These are phyloP conservation scores for Drosophila yooni DNA, from an alignment of 2,888 invertebrate genomes.

Conservation along the genomic window DNA sequence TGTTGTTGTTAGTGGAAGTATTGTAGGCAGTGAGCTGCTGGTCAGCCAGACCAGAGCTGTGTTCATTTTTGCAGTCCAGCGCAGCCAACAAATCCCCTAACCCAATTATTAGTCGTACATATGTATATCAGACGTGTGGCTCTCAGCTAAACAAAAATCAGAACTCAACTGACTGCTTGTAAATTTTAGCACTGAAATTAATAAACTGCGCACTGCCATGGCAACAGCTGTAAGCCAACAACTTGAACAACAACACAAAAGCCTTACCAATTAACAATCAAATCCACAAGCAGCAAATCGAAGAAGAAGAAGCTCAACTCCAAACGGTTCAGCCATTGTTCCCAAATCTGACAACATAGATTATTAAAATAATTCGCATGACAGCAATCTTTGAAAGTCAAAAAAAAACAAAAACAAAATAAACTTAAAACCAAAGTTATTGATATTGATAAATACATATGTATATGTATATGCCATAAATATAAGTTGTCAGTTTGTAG, in stretches of 20 bases:
- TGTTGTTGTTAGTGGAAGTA: neutral
- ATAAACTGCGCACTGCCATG: constrained; percentile 46
- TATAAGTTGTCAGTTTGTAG: neutral
- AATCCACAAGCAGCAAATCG: constrained; percentile 39
- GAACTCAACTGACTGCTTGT: constrained; percentile 17
- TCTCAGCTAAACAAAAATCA: constrained; percentile 8
- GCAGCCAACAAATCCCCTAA: constrained; percentile 9
- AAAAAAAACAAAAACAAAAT: neutral
- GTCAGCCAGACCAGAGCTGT: constrained; percentile 47
- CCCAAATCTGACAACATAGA: constrained; percentile 13
- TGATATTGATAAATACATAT: neutral
- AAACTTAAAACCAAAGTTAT: neutral
- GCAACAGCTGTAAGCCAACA: constrained; percentile 14
- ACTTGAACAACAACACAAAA: constrained; percentile 10
- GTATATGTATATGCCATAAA: neutral
- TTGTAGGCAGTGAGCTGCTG: constrained; percentile 29
- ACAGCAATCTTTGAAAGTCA: constrained; percentile 20
- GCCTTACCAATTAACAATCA: constrained; percentile 51
- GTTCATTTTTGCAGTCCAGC: constrained; percentile 45
- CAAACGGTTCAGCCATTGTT: constrained; percentile 6
- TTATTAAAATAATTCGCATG: constrained; percentile 78
- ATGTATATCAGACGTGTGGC: constrained; percentile 24
- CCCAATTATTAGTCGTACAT: constrained; percentile 40
- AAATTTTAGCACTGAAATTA: constrained; percentile 29
- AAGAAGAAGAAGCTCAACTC: constrained; percentile 1